These are phyloP conservation scores for Amblyteles armatorius DNA, from an alignment of 2,888 invertebrate genomes.

Conservation along the genomic window DNA sequence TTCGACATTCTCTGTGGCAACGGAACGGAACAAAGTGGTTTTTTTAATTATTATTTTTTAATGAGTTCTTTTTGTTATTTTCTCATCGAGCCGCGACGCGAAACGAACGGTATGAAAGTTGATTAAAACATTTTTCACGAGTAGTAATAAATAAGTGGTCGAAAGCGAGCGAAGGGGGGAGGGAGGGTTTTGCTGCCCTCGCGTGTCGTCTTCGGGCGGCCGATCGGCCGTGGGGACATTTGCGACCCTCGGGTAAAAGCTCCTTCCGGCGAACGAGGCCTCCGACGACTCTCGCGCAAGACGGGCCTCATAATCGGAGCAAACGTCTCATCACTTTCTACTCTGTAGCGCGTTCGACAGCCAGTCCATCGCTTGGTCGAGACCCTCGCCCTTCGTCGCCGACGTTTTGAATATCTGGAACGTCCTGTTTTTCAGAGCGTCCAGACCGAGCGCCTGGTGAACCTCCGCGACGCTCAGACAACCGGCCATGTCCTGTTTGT, in stretches of 20 bases:
- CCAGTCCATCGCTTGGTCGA: constrained; percentile 99
- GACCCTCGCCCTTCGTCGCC: constrained; percentile 98
- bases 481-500: constrained; percentile 99
- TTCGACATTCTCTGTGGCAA: constrained; percentile 40
- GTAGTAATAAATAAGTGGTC: constrained; percentile 64
- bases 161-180: constrained; percentile 47
- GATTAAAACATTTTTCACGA: constrained; percentile 44
- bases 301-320: constrained; percentile 13
- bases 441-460: constrained; percentile 97
- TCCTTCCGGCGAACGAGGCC: constrained; percentile 2
- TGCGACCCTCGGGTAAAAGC: constrained; percentile 33
- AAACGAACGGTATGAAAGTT: constrained; percentile 22
- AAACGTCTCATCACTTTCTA: constrained; percentile 88
- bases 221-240: constrained; percentile 35
- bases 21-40: constrained; percentile 52
- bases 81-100: constrained; percentile 18
- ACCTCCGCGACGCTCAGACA: constrained; percentile 98
- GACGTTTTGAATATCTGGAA: constrained; percentile 99
- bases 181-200: constrained; percentile 9
- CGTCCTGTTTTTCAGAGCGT: constrained; percentile 97
- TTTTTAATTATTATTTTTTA: neutral
- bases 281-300: neutral
- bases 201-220: constrained; percentile 44
- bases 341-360: constrained; percentile 95
- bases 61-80: constrained; percentile 8